Percentiles rank a stretch among this genome's conserved stretches.
Evolutionary conservation across 2,888 invertebrate genomes (phyloP).

Genomic region (Hypolimnas misippus): DNA sequence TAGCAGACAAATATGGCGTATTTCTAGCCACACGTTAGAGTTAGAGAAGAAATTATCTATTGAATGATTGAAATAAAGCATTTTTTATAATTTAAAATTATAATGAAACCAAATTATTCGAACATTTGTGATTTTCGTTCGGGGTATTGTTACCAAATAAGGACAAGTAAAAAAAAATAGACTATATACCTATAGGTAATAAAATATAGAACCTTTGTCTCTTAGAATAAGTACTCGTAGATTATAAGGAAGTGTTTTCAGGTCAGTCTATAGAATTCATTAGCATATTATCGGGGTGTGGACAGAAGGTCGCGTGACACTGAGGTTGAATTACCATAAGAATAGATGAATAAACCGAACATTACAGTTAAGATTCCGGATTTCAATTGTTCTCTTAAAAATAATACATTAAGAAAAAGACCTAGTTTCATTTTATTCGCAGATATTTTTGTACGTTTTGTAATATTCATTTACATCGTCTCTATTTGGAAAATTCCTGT

Average conservation of each 20-base stretch:
- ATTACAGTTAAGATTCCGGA: slow-evolving; percentile 48
- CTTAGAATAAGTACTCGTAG: slow-evolving; percentile 3
- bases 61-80: too few relatives aligned
- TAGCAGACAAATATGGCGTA: too few relatives aligned
- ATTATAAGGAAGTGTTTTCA: slow-evolving; percentile 73
- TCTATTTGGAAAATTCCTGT: too few relatives aligned
- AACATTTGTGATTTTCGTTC: too few relatives aligned
- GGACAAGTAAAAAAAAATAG: too few relatives aligned
- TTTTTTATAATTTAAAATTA: too few relatives aligned
- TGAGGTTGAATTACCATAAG: slow-evolving; percentile 76
- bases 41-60: too few relatives aligned
- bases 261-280: slow-evolving; percentile 76
- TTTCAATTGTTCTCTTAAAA: slow-evolving; percentile 32
- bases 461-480: not conserved
- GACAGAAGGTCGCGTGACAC: slow-evolving; percentile 80
- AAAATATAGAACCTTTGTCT: slow-evolving; percentile 12
- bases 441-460: not conserved
- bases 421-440: not conserved
- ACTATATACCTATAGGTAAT: too few relatives aligned
- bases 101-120: too few relatives aligned
- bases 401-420: slow-evolving; percentile 16
- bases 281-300: slow-evolving; percentile 81
- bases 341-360: slow-evolving; percentile 75
- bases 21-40: too few relatives aligned
- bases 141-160: too few relatives aligned